Conservation (phyloP, 2,888 invertebrate species). For the Smittia aterrima region DNA sequence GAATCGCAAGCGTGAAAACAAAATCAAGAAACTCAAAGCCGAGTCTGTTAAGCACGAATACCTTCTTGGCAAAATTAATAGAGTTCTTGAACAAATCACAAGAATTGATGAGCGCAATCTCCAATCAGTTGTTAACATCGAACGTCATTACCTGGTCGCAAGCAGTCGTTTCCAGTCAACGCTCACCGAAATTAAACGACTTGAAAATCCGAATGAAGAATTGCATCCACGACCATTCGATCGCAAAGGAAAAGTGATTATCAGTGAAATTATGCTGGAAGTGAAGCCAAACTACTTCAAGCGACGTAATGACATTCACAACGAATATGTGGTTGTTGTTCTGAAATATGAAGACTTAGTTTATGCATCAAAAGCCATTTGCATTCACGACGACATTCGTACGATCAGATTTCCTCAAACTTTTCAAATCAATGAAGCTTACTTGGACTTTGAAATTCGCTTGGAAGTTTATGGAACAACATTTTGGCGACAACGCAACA, state of each 20-base stretch:
- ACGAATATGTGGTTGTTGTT: slow-evolving; percentile 12
- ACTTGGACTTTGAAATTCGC: slow-evolving; percentile 26
- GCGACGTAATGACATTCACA: background rate
- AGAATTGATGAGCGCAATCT: slow-evolving; percentile 12
- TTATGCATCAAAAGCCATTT: slow-evolving; percentile 21
- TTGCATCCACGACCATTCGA: background rate
- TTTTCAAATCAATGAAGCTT: slow-evolving; percentile 18
- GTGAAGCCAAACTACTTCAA: slow-evolving; percentile 20
- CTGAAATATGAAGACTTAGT: slow-evolving; percentile 18
- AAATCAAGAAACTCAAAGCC: background rate
- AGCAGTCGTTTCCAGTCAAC: slow-evolving; percentile 21
- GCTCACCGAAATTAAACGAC: background rate
- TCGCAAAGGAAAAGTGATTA: background rate
- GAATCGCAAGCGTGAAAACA: background rate
- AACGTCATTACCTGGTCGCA: slow-evolving; percentile 38
- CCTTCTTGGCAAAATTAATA: background rate
- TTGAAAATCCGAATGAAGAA: background rate
- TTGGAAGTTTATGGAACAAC: slow-evolving; percentile 36
- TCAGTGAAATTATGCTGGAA: slow-evolving; percentile 29
- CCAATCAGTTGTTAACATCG: slow-evolving; percentile 1
- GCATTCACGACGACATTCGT: slow-evolving; percentile 15
- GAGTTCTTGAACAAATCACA: background rate
- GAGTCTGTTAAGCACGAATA: slow-evolving; percentile 19
- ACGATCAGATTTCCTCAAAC: background rate
- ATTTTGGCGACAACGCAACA: slow-evolving; percentile 20